A percentile compares a stretch with the other conserved stretches of the same genome.
phyloP scores from a whole-genome alignment of 2,113 vertebrate genomes.

The Chaenocephalus aceratus region DNA sequence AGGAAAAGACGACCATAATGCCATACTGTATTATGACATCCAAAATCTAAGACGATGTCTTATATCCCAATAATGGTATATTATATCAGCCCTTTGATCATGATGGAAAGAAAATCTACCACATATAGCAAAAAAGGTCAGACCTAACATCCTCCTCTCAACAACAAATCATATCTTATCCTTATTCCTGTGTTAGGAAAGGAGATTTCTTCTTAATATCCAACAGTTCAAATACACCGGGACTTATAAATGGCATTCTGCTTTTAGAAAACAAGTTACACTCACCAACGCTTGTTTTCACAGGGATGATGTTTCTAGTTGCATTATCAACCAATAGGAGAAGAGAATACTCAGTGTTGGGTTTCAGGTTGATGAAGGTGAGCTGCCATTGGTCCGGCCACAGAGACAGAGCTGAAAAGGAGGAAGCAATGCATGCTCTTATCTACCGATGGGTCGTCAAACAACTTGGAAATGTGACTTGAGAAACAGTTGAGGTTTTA shows the following conservation, averaged over 20 bases:
- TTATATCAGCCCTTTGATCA: neutral
- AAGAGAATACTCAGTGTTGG: constrained; percentile 63
- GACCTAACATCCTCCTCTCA: neutral
- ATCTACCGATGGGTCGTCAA: neutral
- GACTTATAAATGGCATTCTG: neutral
- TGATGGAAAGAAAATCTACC: neutral
- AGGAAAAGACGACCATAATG: too few species aligned
- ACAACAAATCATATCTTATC: neutral
- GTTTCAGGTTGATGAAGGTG: constrained; percentile 56
- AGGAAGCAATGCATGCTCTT: neutral
- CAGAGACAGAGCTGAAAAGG: constrained; percentile 42
- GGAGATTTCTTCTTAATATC: neutral
- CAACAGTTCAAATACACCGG: neutral
- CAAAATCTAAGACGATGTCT: too few species aligned
- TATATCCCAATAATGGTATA: too few species aligned
- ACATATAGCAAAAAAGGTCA: neutral
- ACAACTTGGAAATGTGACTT: neutral
- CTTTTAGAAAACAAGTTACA: neutral
- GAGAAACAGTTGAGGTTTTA: neutral
- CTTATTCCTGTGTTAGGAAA: neutral
- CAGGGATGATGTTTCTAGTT: constrained; percentile 4
- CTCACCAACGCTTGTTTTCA: constrained; percentile 67
- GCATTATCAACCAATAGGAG: constrained; percentile 29
- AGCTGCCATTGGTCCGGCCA: constrained; percentile 58
- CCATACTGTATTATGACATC: too few species aligned